Base-by-base conservation (phyloP, 2,888 invertebrate genomes). In the Amiota minor region DNA sequence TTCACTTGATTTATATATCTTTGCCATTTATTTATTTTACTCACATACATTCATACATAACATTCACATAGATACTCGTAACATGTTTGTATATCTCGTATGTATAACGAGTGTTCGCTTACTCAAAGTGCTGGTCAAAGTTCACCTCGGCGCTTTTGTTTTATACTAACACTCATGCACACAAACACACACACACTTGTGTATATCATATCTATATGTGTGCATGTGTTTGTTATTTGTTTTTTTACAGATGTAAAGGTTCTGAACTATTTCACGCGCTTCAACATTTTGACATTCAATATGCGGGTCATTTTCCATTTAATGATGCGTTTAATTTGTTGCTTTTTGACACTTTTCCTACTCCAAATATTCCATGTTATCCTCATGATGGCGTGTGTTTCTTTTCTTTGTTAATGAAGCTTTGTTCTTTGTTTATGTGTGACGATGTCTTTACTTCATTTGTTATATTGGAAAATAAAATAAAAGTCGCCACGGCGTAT, bases 321-420 rank as follows among this genome's bases (percentile, higher is more conserved):
- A 76, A 71, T 77, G 69, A 71, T 64, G 76, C 76, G 69, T 65
- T 50, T 65, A 70, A 76, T 62, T 74, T 64, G n/a, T 35, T 35
- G 11, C 18, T 18, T 59, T 35, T 35, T 35, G 35, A 35, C 35
- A 35, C 35, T 35, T 59, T 59, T 9, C 12, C 18, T 20, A 53
- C n/a, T n/a, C 12, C n/a, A 14, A 16, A 14, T n/a, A 53, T n/a
- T n/a, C 53, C 9, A 35, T 14, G 8, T 16, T 14, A 53, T n/a
- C 14, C n/a, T 14, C 53, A n/a, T 53, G 53, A 12, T n/a, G 4
- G 53, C 12, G 4, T n/a, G 4, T n/a, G 0, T 11, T n/a, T 12
- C 12, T 59, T 20, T 59, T 16, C 23, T 59, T 6, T 59, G 56
- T 50, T 9, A n/a, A 50, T 50, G 14, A 50, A 50, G n/a, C 20